Evolutionary conservation across 2,888 invertebrate genomes (phyloP), one percentile per base, ranked within the genome.

Genomic region (Pseudanteris insignis): DNA sequence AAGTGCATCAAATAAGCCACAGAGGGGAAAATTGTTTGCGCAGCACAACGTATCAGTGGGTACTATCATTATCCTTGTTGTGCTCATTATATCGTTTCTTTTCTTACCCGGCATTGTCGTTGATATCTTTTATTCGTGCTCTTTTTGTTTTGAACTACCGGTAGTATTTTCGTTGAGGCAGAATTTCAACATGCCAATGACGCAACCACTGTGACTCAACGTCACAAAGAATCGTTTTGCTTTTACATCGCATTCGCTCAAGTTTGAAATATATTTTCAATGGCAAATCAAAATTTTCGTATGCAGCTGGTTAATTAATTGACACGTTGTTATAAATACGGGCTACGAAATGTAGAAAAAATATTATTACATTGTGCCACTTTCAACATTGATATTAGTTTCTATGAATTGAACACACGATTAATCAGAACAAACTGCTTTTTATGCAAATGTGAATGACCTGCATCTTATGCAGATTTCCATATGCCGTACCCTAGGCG

Each of bases 401-500:
- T n/a, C n/a, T n/a, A n/a, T n/a, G n/a, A n/a, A n/a, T n/a, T n/a
- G n/a, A n/a, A n/a, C n/a, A 11, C 32, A 15, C 13, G 2, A 25
- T 2, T 48, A 28, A 51, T 41, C 41, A 34, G 26, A 18, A 40
- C 26, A 34, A 15, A 34, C 34, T 34, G 41, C 41, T 24, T 51
- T 51, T 41, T 41, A 51, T 51, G 41, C 24, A 21, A 51, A 51
- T 41, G 51, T 36, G 51, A 51, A 51, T 51, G 51, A 51, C 51
- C 51, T 51, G 51, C 51, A 53, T 53, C 51, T 53, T 53, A 53
- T 53, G 51, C 43, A 43, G 36, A 53, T 51, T 51, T 33, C 34
- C 14, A 51, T 53, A 37, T 51, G 41, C 33, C 11, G 40, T 53
- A 30, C 36, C 43, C 33, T 36, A 53, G 36, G 36, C 48, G 26